A percentile compares a stretch with the other conserved stretches of the same genome.
phyloP scores from a whole-genome alignment of 2,113 vertebrate species.

The Ophiodon elongatus region DNA sequence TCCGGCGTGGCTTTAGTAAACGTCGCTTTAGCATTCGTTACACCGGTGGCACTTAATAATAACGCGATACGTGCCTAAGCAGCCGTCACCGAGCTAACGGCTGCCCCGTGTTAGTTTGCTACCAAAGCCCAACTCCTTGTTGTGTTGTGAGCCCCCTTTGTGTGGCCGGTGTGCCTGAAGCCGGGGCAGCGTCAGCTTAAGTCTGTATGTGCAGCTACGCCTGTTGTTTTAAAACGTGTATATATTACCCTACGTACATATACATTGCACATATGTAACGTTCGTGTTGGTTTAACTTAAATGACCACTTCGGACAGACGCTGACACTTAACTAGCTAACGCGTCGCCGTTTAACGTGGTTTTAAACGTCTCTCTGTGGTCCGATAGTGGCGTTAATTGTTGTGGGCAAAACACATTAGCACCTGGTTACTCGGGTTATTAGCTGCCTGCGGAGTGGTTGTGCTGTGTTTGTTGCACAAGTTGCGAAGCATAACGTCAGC shows the following conservation, averaged over 20 bases:
- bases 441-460: not conserved
- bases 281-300: slow-evolving; percentile 16
- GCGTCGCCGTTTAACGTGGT: not conserved
- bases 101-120: slow-evolving; percentile 54
- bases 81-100: slow-evolving; percentile 10
- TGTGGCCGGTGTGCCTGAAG: slow-evolving; percentile 57
- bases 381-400: not conserved
- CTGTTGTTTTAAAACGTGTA: too few relatives aligned
- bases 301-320: not conserved
- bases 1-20: slow-evolving; percentile 25
- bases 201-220: slow-evolving; percentile 15
- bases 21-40: slow-evolving; percentile 6
- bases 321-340: not conserved
- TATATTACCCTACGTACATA: not conserved
- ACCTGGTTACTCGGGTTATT: not conserved
- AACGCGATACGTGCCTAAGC: not conserved
- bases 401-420: not conserved
- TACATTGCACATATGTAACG: not conserved
- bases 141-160: slow-evolving; percentile 70
- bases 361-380: not conserved
- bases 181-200: slow-evolving; percentile 30
- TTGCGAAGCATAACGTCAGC: slow-evolving; percentile 51
- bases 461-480: slow-evolving; percentile 14
- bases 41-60: not conserved
- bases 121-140: slow-evolving; percentile 59